Percentiles rank a stretch among this genome's conserved stretches.
Evolutionary conservation across 2,888 invertebrate genomes (phyloP).

Genomic region (Torymus tubicola): DNA sequence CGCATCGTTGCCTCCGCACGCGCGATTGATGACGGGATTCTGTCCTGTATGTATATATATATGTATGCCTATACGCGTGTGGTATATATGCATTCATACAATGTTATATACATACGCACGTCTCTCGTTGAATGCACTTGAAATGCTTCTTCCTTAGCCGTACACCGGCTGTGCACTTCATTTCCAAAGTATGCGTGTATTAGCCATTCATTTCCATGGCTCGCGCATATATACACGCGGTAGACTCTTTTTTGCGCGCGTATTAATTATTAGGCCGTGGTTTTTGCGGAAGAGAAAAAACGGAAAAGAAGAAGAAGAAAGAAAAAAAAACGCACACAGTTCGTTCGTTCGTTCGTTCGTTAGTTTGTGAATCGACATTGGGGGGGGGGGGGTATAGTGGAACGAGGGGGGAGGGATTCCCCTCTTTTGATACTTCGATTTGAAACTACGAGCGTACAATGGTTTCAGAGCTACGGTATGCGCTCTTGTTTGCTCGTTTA

Average conservation of each 20-base stretch:
- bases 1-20: background rate
- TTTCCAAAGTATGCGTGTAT: constrained; percentile 38
- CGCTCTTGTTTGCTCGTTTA: no score
- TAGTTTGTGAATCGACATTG: no score
- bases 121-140: background rate
- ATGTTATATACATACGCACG: no score
- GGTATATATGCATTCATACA: no score
- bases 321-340: background rate
- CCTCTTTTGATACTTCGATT: no score
- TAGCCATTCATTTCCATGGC: constrained; percentile 38
- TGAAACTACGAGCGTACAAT: no score
- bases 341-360: no score
- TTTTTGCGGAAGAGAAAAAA: background rate
- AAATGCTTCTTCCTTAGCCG: background rate
- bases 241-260: background rate
- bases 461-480: no score
- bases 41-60: no score
- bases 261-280: constrained; percentile 22
- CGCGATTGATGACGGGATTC: constrained; percentile 29
- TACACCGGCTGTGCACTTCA: constrained; percentile 3
- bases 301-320: background rate
- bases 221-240: background rate
- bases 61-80: no score
- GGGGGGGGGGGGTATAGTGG: no score
- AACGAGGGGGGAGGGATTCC: no score